Evolutionary conservation across 2,797 vertebrate genomes (phyloP).

Genomic region (Threskiornis aethiopicus): DNA sequence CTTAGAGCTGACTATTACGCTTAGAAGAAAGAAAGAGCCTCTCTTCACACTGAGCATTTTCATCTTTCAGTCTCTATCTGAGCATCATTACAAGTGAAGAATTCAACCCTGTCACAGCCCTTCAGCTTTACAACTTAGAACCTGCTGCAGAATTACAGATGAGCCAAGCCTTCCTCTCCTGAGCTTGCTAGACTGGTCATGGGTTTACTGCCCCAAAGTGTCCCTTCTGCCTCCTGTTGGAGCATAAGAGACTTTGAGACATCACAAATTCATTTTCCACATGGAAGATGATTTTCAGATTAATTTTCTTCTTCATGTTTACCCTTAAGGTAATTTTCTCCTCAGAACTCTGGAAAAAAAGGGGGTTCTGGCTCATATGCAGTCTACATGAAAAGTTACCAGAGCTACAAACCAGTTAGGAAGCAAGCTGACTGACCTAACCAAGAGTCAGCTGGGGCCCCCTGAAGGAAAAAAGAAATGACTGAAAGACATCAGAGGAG

Average conservation of each 20-base stretch:
- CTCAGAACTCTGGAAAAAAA: neutral
- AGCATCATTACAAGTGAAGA: constrained; percentile 21
- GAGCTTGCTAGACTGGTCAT: neutral
- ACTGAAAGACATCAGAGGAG: neutral
- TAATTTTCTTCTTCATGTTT: neutral
- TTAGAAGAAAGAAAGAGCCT: neutral
- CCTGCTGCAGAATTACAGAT: neutral
- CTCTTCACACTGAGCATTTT: constrained; percentile 1
- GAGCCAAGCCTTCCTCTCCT: neutral
- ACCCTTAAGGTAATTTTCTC: neutral
- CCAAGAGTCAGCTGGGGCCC: neutral
- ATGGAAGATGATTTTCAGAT: neutral
- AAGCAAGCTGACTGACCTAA: neutral
- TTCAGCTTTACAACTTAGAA: neutral
- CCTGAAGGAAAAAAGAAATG: neutral
- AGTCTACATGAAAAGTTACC: neutral
- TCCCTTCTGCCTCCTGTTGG: neutral
- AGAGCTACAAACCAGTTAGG: neutral
- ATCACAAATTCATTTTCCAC: neutral
- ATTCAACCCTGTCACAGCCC: neutral
- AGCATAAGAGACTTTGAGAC: neutral
- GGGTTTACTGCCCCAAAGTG: neutral
- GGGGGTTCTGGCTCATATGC: neutral
- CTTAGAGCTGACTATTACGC: neutral
- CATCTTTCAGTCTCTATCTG: neutral